A percentile compares a stretch with the other conserved stretches of the same genome.
These are phyloP conservation scores for Pseudorhiza aurosa DNA, from an alignment of 30 jellyfish, hydroid and myxozoan species.

Conservation along the genomic window DNA sequence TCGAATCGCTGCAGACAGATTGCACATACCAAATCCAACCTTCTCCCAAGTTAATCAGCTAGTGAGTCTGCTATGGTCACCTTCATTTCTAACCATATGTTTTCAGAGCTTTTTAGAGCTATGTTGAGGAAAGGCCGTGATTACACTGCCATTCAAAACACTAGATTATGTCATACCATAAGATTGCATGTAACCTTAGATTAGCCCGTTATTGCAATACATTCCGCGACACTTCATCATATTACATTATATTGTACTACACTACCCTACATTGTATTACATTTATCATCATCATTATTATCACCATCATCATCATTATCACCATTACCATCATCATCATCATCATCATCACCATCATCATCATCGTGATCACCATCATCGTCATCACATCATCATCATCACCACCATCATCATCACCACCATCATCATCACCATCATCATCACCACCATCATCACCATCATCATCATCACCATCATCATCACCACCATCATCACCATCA, in stretches of 20 bases:
- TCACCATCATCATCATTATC: neutral
- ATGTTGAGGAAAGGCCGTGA: no score
- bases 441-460: neutral
- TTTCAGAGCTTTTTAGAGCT: no score
- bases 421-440: neutral
- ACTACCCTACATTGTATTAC: no score
- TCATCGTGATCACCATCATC: neutral
- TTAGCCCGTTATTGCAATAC: no score
- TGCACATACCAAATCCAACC: constrained; percentile 93
- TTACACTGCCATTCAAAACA: no score
- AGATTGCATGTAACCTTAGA: no score
- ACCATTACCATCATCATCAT: neutral
- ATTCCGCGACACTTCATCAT: no score
- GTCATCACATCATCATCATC: neutral
- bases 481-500: neutral
- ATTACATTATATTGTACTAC: no score
- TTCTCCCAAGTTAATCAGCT: constrained; percentile 96
- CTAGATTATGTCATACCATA: no score
- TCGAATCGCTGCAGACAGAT: constrained; percentile 96
- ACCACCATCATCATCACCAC: neutral
- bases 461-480: neutral
- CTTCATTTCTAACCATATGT: neutral
- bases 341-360: neutral
- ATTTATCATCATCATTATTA: neutral
- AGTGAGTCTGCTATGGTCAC: constrained; percentile 75